Base-by-base conservation (phyloP, 2,113 vertebrate genomes). In the Pachyramphus minor region DNA sequence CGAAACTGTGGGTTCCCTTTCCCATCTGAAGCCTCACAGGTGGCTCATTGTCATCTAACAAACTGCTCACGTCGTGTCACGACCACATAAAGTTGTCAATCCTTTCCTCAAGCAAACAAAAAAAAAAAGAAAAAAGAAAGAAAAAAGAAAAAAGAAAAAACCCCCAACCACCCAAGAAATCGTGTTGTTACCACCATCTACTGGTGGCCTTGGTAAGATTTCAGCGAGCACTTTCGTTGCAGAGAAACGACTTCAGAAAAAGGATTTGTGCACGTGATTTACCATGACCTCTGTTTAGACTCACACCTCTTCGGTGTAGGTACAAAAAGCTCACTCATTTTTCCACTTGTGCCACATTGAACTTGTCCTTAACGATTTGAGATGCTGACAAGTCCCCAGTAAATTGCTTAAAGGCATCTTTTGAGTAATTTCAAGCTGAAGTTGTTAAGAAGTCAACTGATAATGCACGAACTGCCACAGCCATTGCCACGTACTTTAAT, bases 141-240 rank as follows among this genome's bases (percentile, higher is more conserved):
- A 53, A 55, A 6, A 21, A 49, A 25, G 72, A 30, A 22, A 44
- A 23, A 72, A 25, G 8, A 18, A 55, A 31, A 23, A 73, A 16
- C 1, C 6, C 37, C 5, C 37, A 28, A 14, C 3, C 31, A 11
- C 25, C 4, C 30, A 45, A 35, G 21, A 90, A 82, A 37, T 20
- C 11, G 58, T 1, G 4, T 53, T 53, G 25, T 64, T 88, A 75
- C 88, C 68, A 74, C 96, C 96, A 96, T 74, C 96, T 96, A 28
- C 72, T 73, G 96, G 88, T 77, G 39, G 27, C 7, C 28, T 45
- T 33, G 3, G 7, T 2, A 23, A n/a, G 2, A 39, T 23, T 35
- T 50, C 39, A 69, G 59, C 8, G 16, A 49, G 19, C n/a, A 9
- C 30, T 27, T 27, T 1, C 1, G 9, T 4, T 24, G 16, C 23